A percentile compares a stretch with the other conserved stretches of the same genome.
Evolutionary conservation across 2,888 invertebrate genomes (phyloP).

Genomic region (Acronicta psi): DNA sequence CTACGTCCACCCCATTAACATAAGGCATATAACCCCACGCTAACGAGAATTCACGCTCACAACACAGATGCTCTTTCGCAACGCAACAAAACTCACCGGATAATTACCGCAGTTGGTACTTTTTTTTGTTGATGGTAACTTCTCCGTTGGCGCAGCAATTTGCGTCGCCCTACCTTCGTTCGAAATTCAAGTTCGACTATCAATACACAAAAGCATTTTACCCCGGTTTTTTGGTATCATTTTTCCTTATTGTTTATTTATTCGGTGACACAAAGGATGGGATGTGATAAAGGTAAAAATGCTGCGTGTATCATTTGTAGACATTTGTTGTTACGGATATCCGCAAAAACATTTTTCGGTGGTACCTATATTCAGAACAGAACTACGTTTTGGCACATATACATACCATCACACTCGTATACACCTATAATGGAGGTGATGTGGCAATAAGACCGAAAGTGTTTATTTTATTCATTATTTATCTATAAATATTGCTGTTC

Average conservation of each 20-base stretch:
- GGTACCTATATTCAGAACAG: conserved; percentile 1
- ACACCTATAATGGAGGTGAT: too few species aligned
- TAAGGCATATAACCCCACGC: conserved; percentile 47
- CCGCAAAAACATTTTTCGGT: background rate
- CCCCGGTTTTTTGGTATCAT: conserved; percentile 6
- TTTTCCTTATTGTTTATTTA: conserved; percentile 31
- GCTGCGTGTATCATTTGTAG: conserved; percentile 23
- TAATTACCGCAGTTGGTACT: conserved; percentile 62
- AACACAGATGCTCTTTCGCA: conserved; percentile 53
- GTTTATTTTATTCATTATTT: too few species aligned
- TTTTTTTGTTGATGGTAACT: conserved; percentile 47
- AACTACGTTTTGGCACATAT: conserved; percentile 2
- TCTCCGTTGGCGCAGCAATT: conserved; percentile 26
- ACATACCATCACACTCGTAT: background rate
- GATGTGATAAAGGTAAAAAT: conserved; percentile 19
- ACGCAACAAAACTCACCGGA: conserved; percentile 62
- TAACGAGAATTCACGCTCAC: conserved; percentile 53
- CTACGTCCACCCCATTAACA: conserved; percentile 64
- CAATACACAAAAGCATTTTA: conserved; percentile 22
- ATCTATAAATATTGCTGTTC: too few species aligned
- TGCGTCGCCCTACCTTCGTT: conserved; percentile 9
- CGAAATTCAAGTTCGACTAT: conserved; percentile 14
- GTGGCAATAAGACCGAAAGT: too few species aligned
- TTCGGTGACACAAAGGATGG: conserved; percentile 28
- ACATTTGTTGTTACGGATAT: conserved; percentile 17